Evolutionary conservation across 2,888 invertebrate genomes (phyloP), one percentile per base, ranked within the genome.

Genomic region (Agriopis aurantiaria): DNA sequence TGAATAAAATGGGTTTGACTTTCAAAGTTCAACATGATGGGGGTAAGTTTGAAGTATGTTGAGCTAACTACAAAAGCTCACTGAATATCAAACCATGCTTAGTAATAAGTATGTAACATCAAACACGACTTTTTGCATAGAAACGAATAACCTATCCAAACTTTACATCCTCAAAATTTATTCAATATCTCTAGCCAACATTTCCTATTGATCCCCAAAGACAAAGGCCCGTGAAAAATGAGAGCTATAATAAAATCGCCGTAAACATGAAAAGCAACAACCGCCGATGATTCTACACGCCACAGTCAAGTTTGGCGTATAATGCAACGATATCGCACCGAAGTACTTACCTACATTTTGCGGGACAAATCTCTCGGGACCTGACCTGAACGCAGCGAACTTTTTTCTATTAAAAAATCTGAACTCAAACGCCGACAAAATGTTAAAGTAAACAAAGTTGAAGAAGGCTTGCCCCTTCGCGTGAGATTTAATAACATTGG

Each of bases 401-500:
- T 64, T 78, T 74, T 77, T 77, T 77, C 72, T 67, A 75, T 76
- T 75, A 75, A 76, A 52, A 80, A 79, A 75, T 74, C 69, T 66
- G 65, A 69, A 67, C 51, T 56, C 71, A 72, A 64, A 67, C 55
- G 60, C 74, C 68, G 64, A 70, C 73, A 75, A 75, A 76, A 76
- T 78, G 65, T 69, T 62, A 71, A 76, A 74, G 76, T 67, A 73
- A 65, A 70, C 65, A 59, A 77, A 67, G 70, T 62, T 75, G 55
- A 55, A 71, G 68, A 65, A 74, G 58, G 66, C 48, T 68, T 33
- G 49, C 46, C 53, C 41, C n/a, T 66, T 61, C 41, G 45, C 65
- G 66, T 64, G 61, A 70, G 65, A 56, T 69, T 67, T 61, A 75
- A 78, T 69, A 62, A 65, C 46, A 80, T 76, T 76, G 69, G 71